A percentile compares a stretch with the other conserved stretches of the same genome.
Evolutionary conservation across 92 coral and sea anemone genomes (phyloP).

Genomic region (Parazoanthus atlanticus): DNA sequence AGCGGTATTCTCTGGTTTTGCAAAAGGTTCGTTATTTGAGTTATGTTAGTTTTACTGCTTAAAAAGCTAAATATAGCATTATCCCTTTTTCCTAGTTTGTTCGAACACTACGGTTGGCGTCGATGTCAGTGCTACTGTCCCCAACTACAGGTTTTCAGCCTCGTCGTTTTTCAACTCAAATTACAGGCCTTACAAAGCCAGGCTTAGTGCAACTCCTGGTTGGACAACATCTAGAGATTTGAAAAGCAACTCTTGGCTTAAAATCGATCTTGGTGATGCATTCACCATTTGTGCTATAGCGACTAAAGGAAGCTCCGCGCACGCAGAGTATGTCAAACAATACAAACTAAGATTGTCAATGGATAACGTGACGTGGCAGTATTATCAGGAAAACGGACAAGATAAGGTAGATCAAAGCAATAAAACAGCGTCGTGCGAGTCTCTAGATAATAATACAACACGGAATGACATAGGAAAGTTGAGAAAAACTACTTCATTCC

Average conservation of each 20-base stretch:
- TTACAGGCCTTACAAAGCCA: slow-evolving; percentile 36
- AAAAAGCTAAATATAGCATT: neutral
- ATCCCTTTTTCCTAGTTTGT: slow-evolving; percentile 24
- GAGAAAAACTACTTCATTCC: no score
- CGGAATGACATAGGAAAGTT: no score
- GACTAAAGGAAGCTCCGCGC: slow-evolving; percentile 15
- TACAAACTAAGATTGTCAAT: slow-evolving; percentile 41
- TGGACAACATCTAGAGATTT: slow-evolving; percentile 16
- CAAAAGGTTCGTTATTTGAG: no score
- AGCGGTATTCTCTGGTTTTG: no score
- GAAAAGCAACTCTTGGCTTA: slow-evolving; percentile 31
- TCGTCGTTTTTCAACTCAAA: neutral
- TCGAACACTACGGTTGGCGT: slow-evolving; percentile 26
- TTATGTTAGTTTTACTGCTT: neutral
- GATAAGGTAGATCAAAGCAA: neutral
- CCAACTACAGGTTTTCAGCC: slow-evolving; percentile 49
- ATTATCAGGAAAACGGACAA: slow-evolving; percentile 38
- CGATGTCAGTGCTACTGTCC: slow-evolving; percentile 1
- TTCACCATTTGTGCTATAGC: slow-evolving; percentile 44
- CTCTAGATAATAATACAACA: no score
- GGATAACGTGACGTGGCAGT: slow-evolving; percentile 39
- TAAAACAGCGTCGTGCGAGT: no score
- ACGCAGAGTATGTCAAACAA: neutral
- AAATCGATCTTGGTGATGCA: slow-evolving; percentile 48
- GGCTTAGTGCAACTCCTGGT: slow-evolving; percentile 1